Conservation (phyloP, 2,888 invertebrate genomes). For the Busseola fusca region DNA sequence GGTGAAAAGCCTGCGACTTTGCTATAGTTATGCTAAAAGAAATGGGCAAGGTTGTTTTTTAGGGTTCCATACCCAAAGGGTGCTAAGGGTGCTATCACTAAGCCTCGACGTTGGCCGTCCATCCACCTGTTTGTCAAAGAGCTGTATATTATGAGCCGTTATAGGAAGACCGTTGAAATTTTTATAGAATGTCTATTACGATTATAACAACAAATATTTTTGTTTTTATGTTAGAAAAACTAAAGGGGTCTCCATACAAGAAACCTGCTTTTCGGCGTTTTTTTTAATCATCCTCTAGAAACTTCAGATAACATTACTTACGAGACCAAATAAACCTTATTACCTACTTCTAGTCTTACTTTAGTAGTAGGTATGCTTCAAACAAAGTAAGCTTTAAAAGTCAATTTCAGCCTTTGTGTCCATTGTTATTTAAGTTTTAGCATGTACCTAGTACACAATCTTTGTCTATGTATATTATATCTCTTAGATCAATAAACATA, state of each 20-base stretch:
- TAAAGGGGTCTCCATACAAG: too few species aligned
- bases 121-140: background rate
- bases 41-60: background rate
- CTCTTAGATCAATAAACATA: too few species aligned
- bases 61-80: background rate
- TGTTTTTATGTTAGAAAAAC: too few species aligned
- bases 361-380: too few species aligned
- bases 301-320: background rate
- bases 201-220: background rate
- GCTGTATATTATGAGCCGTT: background rate
- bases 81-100: background rate
- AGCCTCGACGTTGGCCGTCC: background rate
- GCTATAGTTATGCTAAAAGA: background rate
- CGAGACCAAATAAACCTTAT: background rate
- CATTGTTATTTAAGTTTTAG: too few species aligned
- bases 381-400: too few species aligned
- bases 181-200: background rate
- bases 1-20: background rate
- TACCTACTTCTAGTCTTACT: background rate
- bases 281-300: background rate
- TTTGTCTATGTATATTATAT: too few species aligned
- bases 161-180: background rate
- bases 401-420: too few species aligned
- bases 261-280: background rate
- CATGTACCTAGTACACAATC: too few species aligned